Evolutionary conservation across 2,888 invertebrate genomes (phyloP).

Genomic region (Pteria penguin): DNA sequence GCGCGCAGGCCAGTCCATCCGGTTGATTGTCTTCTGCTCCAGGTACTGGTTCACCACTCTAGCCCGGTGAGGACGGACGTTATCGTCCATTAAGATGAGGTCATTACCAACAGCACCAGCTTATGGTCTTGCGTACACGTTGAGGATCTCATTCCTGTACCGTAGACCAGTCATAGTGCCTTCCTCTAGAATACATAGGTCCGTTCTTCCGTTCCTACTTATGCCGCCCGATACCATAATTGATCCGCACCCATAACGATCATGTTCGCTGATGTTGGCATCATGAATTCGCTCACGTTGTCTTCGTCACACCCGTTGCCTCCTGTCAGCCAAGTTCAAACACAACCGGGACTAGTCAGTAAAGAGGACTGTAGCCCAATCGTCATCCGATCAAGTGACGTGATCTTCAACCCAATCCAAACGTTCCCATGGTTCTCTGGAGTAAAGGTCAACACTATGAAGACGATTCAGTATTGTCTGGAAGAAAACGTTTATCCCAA

Average conservation of each 20-base stretch:
- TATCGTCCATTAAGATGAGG: conserved; percentile 36
- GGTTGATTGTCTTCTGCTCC: no score
- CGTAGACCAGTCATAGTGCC: conserved; percentile 36
- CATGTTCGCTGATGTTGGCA: no score
- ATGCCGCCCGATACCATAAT: conserved; percentile 39
- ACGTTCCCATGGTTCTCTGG: not conserved
- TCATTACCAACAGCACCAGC: conserved; percentile 30
- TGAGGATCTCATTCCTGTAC: conserved; percentile 38
- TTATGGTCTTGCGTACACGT: conserved; percentile 14
- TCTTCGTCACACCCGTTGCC: conserved; percentile 25
- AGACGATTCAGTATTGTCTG: conserved; percentile 15
- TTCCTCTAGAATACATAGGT: conserved; percentile 32
- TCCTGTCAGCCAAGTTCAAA: conserved; percentile 22
- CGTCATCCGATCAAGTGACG: no score
- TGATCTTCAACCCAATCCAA: not conserved
- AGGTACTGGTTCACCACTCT: conserved; percentile 19
- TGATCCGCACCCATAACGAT: conserved; percentile 33
- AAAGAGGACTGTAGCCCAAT: not conserved
- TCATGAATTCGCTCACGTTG: conserved; percentile 31
- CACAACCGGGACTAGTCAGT: conserved; percentile 17
- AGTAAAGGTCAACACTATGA: conserved; percentile 3
- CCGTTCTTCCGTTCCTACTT: conserved; percentile 28
- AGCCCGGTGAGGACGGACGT: conserved; percentile 32
- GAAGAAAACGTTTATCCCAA: not conserved
- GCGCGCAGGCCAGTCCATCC: no score